These are phyloP conservation scores for Aurelia aurita DNA, from an alignment of 30 jellyfish, hydroid and myxozoan genomes.

Conservation along the genomic window DNA sequence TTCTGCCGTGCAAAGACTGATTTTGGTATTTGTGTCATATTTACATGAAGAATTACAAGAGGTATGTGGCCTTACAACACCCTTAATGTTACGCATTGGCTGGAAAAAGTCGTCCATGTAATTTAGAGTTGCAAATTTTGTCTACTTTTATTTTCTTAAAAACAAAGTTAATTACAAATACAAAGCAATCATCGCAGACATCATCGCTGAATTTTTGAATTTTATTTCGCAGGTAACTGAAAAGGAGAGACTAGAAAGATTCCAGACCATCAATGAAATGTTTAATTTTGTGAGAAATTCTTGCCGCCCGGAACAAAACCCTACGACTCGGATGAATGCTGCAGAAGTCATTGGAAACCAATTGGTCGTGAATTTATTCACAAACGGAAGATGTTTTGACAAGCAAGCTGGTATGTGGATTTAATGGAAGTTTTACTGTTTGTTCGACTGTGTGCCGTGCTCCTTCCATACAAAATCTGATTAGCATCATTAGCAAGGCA, in stretches of 20 bases:
- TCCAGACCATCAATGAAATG: slow-evolving; percentile 26
- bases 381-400: slow-evolving; percentile 21
- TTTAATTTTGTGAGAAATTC: slow-evolving; percentile 17
- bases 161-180: too few relatives aligned
- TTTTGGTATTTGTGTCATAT: slow-evolving; percentile 2
- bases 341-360: slow-evolving; percentile 40
- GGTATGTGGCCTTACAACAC: not conserved
- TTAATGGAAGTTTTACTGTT: too few relatives aligned
- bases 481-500: too few relatives aligned
- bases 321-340: slow-evolving; percentile 12
- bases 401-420: slow-evolving; percentile 3
- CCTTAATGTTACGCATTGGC: too few relatives aligned
- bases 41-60: not conserved
- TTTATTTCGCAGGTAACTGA: too few relatives aligned
- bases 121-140: too few relatives aligned
- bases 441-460: too few relatives aligned
- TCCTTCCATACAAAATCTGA: too few relatives aligned
- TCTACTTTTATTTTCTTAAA: too few relatives aligned
- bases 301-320: slow-evolving; percentile 46
- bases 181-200: too few relatives aligned
- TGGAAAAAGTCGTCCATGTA: too few relatives aligned
- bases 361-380: slow-evolving; percentile 2
- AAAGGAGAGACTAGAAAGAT: not conserved
- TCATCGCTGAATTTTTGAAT: too few relatives aligned
- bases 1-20: slow-evolving; percentile 20